Evolutionary conservation across 2,888 invertebrate genomes (phyloP).

Genomic region (Uloborus plumipes): DNA sequence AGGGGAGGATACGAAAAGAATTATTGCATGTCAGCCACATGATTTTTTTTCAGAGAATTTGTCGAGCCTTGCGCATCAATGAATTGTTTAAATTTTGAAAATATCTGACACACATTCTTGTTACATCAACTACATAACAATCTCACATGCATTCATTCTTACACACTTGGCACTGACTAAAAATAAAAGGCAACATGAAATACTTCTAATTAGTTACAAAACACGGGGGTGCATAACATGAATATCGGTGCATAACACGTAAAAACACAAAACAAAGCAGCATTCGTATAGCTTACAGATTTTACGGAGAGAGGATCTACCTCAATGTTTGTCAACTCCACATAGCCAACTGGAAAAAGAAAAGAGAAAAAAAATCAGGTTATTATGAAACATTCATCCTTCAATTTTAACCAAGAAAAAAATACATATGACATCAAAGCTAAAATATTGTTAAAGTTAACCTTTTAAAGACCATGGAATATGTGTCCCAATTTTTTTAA

Average conservation of each 20-base stretch:
- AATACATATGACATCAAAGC: background rate
- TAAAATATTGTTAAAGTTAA: background rate
- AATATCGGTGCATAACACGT: background rate
- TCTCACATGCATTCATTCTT: background rate
- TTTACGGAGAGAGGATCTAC: slow-evolving; percentile 67
- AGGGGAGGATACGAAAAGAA: too few species aligned
- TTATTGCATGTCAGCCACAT: too few species aligned
- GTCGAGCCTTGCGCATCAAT: too few species aligned
- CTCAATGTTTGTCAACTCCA: slow-evolving; percentile 66
- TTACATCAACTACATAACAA: background rate
- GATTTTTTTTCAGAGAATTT: too few species aligned
- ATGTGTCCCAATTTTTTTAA: too few species aligned
- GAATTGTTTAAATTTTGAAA: too few species aligned
- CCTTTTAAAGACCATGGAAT: background rate
- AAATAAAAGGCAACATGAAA: background rate
- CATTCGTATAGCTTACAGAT: slow-evolving; percentile 65
- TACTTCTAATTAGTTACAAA: background rate
- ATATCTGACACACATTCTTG: too few species aligned
- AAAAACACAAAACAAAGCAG: slow-evolving; percentile 30
- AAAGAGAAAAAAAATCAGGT: background rate
- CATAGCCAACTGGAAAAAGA: slow-evolving; percentile 66
- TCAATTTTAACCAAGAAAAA: background rate
- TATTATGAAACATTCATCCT: background rate
- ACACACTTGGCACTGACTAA: background rate
- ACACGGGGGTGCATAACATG: background rate